Conservation (phyloP, 2,113 vertebrate genomes). For the Microtus pennsylvanicus region DNA sequence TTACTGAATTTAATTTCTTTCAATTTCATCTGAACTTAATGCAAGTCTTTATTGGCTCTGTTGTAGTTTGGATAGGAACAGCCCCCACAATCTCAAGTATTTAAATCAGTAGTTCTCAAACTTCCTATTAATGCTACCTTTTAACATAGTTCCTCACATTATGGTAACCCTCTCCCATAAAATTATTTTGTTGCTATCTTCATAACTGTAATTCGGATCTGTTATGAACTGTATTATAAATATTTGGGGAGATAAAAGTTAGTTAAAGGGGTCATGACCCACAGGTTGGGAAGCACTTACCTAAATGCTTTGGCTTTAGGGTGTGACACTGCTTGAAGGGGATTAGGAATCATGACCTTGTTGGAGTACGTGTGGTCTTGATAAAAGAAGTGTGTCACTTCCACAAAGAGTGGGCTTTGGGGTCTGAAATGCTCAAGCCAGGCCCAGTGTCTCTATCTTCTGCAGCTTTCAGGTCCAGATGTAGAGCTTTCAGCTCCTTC, state of each 20-base stretch:
- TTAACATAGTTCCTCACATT: too few species aligned
- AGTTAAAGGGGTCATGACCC: too few species aligned
- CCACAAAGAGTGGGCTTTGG: not conserved
- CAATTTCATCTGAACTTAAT: conserved; percentile 33
- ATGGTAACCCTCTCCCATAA: too few species aligned
- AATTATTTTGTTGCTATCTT: too few species aligned
- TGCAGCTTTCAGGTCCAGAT: not conserved
- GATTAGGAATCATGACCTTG: not conserved
- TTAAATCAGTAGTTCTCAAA: not conserved
- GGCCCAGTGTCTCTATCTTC: not conserved
- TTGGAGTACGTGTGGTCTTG: not conserved
- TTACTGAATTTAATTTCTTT: conserved; percentile 8
- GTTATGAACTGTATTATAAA: too few species aligned
- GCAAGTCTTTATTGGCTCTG: not conserved
- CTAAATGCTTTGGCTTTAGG: not conserved
- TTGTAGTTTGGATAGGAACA: not conserved
- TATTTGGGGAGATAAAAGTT: too few species aligned
- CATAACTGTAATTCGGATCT: too few species aligned
- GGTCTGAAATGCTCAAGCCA: not conserved
- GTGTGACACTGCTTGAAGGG: not conserved
- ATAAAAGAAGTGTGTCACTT: not conserved
- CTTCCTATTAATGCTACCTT: too few species aligned
- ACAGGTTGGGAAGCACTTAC: not conserved
- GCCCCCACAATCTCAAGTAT: too few species aligned
- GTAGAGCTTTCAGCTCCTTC: not conserved